These are phyloP conservation scores for Drosophila ogumai DNA, from an alignment of 1,140 invertebrate genomes.

Conservation along the genomic window DNA sequence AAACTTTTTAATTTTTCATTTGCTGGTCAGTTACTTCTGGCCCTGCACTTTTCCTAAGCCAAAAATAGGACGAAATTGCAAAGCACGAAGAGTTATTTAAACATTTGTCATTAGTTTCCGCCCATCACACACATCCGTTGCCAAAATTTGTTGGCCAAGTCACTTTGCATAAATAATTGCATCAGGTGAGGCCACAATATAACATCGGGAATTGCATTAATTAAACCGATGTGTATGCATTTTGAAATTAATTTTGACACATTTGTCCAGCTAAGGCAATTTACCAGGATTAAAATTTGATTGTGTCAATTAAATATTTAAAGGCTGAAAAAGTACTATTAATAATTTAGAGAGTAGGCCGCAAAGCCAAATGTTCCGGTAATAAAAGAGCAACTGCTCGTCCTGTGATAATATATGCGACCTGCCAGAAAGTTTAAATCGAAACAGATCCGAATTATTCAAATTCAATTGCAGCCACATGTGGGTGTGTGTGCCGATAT, in stretches of 20 bases:
- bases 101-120: conserved; percentile 51
- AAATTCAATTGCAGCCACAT: conserved; percentile 31
- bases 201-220: conserved; percentile 54
- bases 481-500: conserved; percentile 22
- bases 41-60: neutral
- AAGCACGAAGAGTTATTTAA: conserved; percentile 4
- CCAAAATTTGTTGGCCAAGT: conserved; percentile 17
- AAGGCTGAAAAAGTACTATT: neutral
- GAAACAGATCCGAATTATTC: conserved; percentile 21
- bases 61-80: conserved; percentile 8
- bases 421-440: conserved; percentile 34
- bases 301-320: conserved; percentile 29
- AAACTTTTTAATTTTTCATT: conserved; percentile 17
- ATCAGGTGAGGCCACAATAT: conserved; percentile 45
- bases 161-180: conserved; percentile 53
- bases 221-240: conserved; percentile 41
- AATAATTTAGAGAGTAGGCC: conserved; percentile 6
- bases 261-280: conserved; percentile 5
- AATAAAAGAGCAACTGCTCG: neutral
- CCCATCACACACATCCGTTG: conserved; percentile 46
- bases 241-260: conserved; percentile 47
- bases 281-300: conserved; percentile 1
- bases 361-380: too few species aligned
- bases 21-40: conserved; percentile 6
- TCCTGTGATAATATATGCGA: conserved; percentile 2